Evolutionary conservation across 2,113 vertebrate species (phyloP).

Genomic region (Gymnobelideus leadbeateri): DNA sequence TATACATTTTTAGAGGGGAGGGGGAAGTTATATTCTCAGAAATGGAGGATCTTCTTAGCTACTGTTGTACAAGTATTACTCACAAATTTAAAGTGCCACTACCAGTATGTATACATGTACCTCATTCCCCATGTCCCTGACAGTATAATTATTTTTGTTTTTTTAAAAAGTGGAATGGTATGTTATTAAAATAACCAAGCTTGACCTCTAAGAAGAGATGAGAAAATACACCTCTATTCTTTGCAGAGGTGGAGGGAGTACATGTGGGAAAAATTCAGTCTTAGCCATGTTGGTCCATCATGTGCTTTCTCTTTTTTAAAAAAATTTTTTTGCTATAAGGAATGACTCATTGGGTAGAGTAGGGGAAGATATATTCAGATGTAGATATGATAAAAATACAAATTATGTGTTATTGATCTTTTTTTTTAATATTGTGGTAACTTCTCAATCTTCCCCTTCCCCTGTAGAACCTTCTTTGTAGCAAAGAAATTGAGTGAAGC

Average conservation of each 20-base stretch:
- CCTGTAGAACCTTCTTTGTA: neutral
- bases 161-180: neutral
- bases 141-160: constrained; percentile 11
- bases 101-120: neutral
- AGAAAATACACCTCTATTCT: neutral
- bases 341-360: neutral
- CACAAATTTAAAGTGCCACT: neutral
- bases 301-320: neutral
- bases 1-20: neutral
- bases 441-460: neutral
- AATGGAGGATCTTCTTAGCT: constrained; percentile 9
- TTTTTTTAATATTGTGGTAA: neutral
- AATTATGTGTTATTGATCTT: neutral
- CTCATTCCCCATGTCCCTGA: neutral
- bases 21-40: neutral
- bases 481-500: neutral
- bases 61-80: neutral
- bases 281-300: neutral
- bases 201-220: neutral
- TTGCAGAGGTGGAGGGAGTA: neutral
- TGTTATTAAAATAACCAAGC: neutral
- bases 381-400: neutral
- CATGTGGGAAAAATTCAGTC: neutral
- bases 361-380: neutral
- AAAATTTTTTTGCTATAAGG: neutral